A percentile compares a stretch with the other conserved stretches of the same genome.
These are phyloP conservation scores for Microchirus variegatus DNA, from an alignment of 2,797 vertebrate genomes.

Conservation along the genomic window DNA sequence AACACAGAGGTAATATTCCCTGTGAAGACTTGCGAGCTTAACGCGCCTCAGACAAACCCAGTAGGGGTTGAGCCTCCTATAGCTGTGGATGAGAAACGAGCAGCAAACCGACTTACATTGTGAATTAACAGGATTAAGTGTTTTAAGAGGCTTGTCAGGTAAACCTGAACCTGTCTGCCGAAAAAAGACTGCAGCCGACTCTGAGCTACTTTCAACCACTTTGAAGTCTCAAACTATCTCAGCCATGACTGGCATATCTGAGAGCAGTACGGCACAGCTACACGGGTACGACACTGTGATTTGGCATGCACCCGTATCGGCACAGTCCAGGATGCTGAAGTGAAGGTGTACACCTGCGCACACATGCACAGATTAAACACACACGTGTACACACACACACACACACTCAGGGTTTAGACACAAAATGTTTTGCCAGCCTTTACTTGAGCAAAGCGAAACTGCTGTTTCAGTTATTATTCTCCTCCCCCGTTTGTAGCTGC, in stretches of 20 bases:
- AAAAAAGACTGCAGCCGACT: conserved; percentile 65
- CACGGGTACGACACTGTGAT: conserved; percentile 40
- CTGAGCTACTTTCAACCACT: conserved; percentile 70
- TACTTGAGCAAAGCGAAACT: conserved; percentile 14
- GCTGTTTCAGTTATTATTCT: conserved; percentile 13
- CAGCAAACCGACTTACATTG: conserved; percentile 76
- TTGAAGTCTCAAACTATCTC: conserved; percentile 73
- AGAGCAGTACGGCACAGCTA: conserved; percentile 31
- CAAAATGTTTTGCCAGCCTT: conserved; percentile 12
- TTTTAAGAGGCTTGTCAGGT: conserved; percentile 81
- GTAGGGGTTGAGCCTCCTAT: conserved; percentile 61
- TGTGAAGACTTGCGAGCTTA: conserved; percentile 62
- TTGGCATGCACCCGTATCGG: conserved; percentile 35
- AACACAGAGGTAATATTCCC: conserved; percentile 39
- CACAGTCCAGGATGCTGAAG: conserved; percentile 17
- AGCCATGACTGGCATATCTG: conserved; percentile 69
- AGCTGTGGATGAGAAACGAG: conserved; percentile 65
- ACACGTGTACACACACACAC: conserved; percentile 28
- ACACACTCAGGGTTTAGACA: conserved; percentile 19
- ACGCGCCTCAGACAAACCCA: conserved; percentile 68
- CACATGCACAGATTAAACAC: conserved; percentile 34
- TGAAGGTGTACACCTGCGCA: conserved; percentile 6
- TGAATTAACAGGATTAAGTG: conserved; percentile 80
- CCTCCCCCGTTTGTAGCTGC: conserved; percentile 9
- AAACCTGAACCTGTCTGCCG: conserved; percentile 74